Percentiles rank a stretch among this genome's conserved stretches.
Conservation (phyloP, 2,797 vertebrate species). For the Eospalax fontanierii region DNA sequence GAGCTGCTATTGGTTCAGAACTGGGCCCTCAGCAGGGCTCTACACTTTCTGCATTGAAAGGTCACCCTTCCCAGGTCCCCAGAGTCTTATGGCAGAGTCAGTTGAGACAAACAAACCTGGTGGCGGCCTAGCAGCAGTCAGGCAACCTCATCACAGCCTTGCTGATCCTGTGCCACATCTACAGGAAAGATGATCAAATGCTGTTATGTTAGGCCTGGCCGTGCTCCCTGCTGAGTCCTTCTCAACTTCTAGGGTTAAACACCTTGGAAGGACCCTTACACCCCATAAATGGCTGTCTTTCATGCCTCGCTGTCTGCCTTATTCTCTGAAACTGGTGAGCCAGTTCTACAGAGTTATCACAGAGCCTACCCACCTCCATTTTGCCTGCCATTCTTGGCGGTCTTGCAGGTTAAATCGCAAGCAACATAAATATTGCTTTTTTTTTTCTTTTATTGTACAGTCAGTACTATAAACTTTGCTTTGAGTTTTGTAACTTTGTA, state of each 20-base stretch:
- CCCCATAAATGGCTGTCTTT: not conserved
- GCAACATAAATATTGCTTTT: conserved; percentile 68
- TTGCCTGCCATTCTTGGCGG: accelerated
- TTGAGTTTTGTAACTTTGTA: conserved; percentile 84
- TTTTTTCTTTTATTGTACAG: conserved; percentile 85
- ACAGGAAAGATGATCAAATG: not conserved
- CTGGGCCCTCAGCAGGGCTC: not conserved
- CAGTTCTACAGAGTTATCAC: not conserved
- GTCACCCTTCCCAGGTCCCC: not conserved
- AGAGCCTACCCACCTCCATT: not conserved
- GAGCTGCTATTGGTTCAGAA: too few relatives aligned
- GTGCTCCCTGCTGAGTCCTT: not conserved
- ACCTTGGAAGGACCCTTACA: not conserved
- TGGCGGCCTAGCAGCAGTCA: too few relatives aligned
- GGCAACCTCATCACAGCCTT: not conserved
- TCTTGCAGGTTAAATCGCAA: conserved; percentile 34
- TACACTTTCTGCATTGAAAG: conserved; percentile 41
- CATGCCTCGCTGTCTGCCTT: not conserved
- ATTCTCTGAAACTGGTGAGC: not conserved
- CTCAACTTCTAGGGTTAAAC: not conserved
- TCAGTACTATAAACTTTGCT: conserved; percentile 83
- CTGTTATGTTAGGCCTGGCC: not conserved
- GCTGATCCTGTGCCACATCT: not conserved
- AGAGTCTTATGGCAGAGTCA: not conserved
- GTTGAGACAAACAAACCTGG: not conserved